phyloP scores from a whole-genome alignment of 2,888 invertebrate species.

The Chrysolina americana region DNA sequence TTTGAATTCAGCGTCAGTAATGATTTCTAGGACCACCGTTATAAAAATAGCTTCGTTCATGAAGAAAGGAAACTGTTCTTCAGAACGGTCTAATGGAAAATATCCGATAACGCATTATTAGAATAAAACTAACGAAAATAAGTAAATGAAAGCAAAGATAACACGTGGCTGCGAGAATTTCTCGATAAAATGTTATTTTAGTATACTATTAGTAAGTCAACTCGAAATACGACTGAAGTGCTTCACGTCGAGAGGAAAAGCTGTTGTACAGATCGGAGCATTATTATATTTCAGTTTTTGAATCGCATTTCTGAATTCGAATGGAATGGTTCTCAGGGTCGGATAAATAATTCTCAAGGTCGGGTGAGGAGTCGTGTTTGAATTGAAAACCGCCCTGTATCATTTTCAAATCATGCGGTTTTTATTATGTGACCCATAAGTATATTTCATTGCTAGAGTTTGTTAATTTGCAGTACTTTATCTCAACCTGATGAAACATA shows the following conservation, averaged over 20 bases:
- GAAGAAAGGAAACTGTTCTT: slow-evolving; percentile 41
- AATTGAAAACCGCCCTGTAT: too few relatives aligned
- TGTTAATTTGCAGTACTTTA: too few relatives aligned
- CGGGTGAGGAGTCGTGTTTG: too few relatives aligned
- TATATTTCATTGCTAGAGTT: too few relatives aligned
- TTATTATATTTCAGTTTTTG: background rate
- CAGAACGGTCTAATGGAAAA: slow-evolving; percentile 47
- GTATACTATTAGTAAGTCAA: slow-evolving; percentile 48
- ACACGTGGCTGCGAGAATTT: slow-evolving; percentile 52
- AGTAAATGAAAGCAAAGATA: slow-evolving; percentile 45
- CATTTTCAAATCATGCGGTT: too few relatives aligned
- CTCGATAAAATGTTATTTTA: slow-evolving; percentile 55
- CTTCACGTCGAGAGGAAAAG: slow-evolving; percentile 34
- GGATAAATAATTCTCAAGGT: too few relatives aligned
- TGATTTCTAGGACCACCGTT: slow-evolving; percentile 33
- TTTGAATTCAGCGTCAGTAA: slow-evolving; percentile 24
- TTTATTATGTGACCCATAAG: too few relatives aligned
- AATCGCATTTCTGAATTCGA: background rate
- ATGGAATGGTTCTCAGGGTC: too few relatives aligned
- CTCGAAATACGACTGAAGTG: slow-evolving; percentile 47
- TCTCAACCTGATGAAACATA: too few relatives aligned
- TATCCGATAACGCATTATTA: slow-evolving; percentile 49
- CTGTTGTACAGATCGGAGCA: slow-evolving; percentile 9
- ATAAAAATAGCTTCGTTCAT: slow-evolving; percentile 37
- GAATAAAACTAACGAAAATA: slow-evolving; percentile 48